Conservation (phyloP, 2,113 vertebrate genomes). For the Lipotes vexillifer region DNA sequence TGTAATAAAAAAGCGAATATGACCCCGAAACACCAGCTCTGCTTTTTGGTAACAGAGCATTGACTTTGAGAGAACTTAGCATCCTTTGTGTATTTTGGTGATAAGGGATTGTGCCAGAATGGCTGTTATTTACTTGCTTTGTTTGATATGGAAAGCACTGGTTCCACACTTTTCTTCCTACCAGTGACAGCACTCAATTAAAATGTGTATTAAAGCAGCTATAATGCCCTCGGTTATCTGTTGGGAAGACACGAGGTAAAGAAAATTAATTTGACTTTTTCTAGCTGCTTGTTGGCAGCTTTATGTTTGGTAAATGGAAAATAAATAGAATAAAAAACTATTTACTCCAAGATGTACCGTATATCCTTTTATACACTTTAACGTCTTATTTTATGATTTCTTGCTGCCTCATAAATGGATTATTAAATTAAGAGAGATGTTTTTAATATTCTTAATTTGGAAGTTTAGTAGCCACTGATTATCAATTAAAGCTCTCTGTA, state of each 20-base stretch:
- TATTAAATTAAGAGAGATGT: background rate
- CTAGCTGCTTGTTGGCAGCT: slow-evolving; percentile 39
- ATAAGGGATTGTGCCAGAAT: slow-evolving; percentile 81
- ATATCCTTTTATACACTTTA: slow-evolving; percentile 15
- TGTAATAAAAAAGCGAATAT: slow-evolving; percentile 79
- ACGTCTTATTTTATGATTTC: background rate
- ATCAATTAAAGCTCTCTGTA: background rate
- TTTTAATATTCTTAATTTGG: background rate
- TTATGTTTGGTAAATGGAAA: slow-evolving; percentile 15
- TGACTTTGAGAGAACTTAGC: slow-evolving; percentile 78
- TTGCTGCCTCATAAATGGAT: background rate
- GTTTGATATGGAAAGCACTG: slow-evolving; percentile 81
- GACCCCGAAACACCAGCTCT: slow-evolving; percentile 82
- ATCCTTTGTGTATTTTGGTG: slow-evolving; percentile 80
- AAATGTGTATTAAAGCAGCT: slow-evolving; percentile 77
- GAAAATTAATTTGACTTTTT: slow-evolving; percentile 64
- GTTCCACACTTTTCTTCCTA: slow-evolving; percentile 65
- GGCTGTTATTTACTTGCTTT: slow-evolving; percentile 84
- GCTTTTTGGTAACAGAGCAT: slow-evolving; percentile 73
- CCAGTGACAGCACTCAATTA: slow-evolving; percentile 78
- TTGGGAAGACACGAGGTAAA: slow-evolving; percentile 64
- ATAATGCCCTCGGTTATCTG: slow-evolving; percentile 72
- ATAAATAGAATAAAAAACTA: background rate
- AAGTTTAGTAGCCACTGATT: background rate
- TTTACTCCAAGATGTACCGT: background rate